Evolutionary conservation across 1,140 invertebrate species (phyloP), one percentile per base, ranked within the genome.

Genomic region (Yoshiicerus persimilis): DNA sequence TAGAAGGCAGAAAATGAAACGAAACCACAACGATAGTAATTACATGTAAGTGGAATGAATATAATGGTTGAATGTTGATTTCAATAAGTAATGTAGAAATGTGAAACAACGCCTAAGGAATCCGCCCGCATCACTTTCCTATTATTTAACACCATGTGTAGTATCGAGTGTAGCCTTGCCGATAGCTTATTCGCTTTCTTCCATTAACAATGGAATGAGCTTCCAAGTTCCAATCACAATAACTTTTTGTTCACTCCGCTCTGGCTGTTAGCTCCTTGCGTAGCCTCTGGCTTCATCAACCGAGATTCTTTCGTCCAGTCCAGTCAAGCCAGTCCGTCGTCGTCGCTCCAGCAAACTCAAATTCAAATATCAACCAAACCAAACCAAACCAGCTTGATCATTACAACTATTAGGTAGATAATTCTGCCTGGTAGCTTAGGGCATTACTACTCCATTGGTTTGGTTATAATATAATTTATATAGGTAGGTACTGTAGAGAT

Each of bases 201-300:
- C 75, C 32, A 80, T 80, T 36, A 80, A 80, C 75, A 80, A 80
- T 80, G 75, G n/a, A 80, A 80, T 80, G 34, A 80, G 75, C 75
- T 80, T 80, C 75, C 75, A 80, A 80, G 10, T 80, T 80, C 75
- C 75, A 80, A 80, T 80, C 75, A 80, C 75, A 80, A 80, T 36
- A 36, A 36, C 13, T 80, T 80, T 10, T 16, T 75, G 32, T 36
- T 30, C n/a, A n/a, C n/a, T 38, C 38, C 11, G 32, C 27, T 27
- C 8, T 5, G 16, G 66, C 75, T 80, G 8, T 36, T 36, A 80
- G 75, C 75, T 80, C 36, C 75, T 80, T 80, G 75, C 75, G 75
- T 38, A 36, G 75, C 75, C 75, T 36, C 75, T 36, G 32, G 75
- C 75, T 80, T 80, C 75, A 80, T 80, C 75, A 80, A 20, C 16